These are phyloP conservation scores for Melitaea cinxia DNA, from an alignment of 1,140 invertebrate genomes.

Conservation along the genomic window DNA sequence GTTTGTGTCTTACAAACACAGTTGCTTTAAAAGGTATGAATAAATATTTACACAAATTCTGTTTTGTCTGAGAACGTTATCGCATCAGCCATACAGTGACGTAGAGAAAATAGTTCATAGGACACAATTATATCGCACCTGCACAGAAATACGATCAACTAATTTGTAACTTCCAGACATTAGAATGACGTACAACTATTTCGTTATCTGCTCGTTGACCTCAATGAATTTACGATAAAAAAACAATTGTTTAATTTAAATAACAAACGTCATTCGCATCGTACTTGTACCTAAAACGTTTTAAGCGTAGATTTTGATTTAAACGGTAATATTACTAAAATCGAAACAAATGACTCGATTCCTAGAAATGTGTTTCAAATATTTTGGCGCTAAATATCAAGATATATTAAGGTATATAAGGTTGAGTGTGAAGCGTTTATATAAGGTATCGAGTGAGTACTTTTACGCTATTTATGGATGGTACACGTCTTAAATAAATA, in stretches of 20 bases:
- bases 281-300: conserved; percentile 14
- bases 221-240: conserved; percentile 61
- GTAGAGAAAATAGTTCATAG: background rate
- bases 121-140: background rate
- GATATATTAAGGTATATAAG: too few species aligned
- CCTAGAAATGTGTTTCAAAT: too few species aligned
- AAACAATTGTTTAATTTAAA: conserved; percentile 50
- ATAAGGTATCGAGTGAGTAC: too few species aligned
- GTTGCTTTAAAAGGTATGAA: conserved; percentile 13
- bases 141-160: background rate
- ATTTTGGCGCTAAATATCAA: too few species aligned
- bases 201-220: conserved; percentile 69
- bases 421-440: too few species aligned
- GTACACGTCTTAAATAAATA: too few species aligned
- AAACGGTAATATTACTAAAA: background rate
- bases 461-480: too few species aligned
- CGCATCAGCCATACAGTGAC: background rate
- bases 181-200: conserved; percentile 60
- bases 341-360: conserved; percentile 8
- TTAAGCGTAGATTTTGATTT: conserved; percentile 3
- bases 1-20: conserved; percentile 18
- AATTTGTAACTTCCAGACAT: conserved; percentile 25
- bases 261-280: conserved; percentile 38
- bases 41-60: conserved; percentile 18
- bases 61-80: conserved; percentile 22